A percentile compares a stretch with the other conserved stretches of the same genome.
Conservation (phyloP, 1,140 invertebrate genomes). For the Holcopasites calliopsidis region DNA sequence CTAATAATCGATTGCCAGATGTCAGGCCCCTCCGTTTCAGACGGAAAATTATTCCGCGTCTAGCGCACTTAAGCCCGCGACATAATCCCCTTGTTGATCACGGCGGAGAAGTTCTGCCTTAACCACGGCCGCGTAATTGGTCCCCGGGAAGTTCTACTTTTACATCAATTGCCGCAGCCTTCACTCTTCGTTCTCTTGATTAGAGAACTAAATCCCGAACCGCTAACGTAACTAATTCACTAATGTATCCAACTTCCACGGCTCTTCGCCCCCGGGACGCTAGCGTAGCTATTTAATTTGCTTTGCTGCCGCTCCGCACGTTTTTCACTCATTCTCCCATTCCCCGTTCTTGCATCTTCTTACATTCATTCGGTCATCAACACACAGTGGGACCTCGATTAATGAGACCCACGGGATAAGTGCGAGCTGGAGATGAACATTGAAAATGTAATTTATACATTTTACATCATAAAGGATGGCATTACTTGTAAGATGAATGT, state of each 20-base stretch:
- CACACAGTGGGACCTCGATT: too few species aligned
- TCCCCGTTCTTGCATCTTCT: neutral
- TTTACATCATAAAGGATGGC: too few species aligned
- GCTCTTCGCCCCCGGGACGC: neutral
- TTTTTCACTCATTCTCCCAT: neutral
- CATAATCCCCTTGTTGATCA: slow-evolving; percentile 38
- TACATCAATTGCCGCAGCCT: slow-evolving; percentile 32
- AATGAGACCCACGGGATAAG: too few species aligned
- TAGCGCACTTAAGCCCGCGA: slow-evolving; percentile 26
- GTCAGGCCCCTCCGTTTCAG: neutral
- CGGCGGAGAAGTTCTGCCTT: slow-evolving; percentile 14
- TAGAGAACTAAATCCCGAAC: slow-evolving; percentile 44
- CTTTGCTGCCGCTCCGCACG: neutral
- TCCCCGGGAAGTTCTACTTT: slow-evolving; percentile 42
- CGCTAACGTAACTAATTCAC: slow-evolving; percentile 46
- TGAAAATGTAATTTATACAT: too few species aligned
- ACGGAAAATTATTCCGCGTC: slow-evolving; percentile 28
- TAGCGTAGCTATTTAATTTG: slow-evolving; percentile 27
- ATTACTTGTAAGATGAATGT: too few species aligned
- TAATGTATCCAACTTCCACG: slow-evolving; percentile 40
- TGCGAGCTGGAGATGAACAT: too few species aligned
- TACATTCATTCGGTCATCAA: neutral
- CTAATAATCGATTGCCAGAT: slow-evolving; percentile 4
- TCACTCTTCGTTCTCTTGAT: slow-evolving; percentile 46
- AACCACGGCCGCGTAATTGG: slow-evolving; percentile 26